Evolutionary conservation across 2,888 invertebrate species (phyloP), one percentile per base, ranked within the genome.

Genomic region (Leptopilina syphax): DNA sequence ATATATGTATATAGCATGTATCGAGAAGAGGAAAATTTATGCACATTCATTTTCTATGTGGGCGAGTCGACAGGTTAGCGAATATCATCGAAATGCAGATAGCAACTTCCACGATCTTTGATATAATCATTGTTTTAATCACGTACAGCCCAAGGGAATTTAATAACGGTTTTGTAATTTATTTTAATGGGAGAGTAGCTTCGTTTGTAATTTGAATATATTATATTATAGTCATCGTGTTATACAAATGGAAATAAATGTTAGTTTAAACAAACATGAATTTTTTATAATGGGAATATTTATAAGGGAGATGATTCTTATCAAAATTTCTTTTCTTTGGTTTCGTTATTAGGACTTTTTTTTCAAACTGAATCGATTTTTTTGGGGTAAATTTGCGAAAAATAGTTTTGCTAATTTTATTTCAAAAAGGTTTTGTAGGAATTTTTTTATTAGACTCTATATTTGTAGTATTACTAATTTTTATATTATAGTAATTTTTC

Each of bases 1-100:
- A 50, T 50, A 47, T 44, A 18, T n/a, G 24, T 24, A 68, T 18
- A 50, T 50, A 50, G 44, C 44, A 44, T 44, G 50, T 50, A 50
- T 50, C 50, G 18, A 34, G 41, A 66, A 34, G 34, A 54, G 27
- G 70, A 57, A 57, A 73, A 73, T 73, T 73, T 73, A 73, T 73
- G 73, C 73, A 57, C 73, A 57, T 57, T 73, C 34, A 73, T 73
- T 73, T 57, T 73, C 27, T 54, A 54, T 73, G 54, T 73, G 73
- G 73, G 73, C 73, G 57, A 73, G 73, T 73, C 73, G 73, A 27
- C 73, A 73, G 73, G 57, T 73, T 73, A 73, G 73, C 8, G 57
- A 73, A 73, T 73, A 73, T 73, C 57, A 73, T 57, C 57, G 34
- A 57, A 73, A 73, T 24, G 27, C 34, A 57, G 73, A 73, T 73